A percentile compares a stretch with the other conserved stretches of the same genome.
Conservation (phyloP, 2,888 invertebrate species). For the Crepidodera aurea region DNA sequence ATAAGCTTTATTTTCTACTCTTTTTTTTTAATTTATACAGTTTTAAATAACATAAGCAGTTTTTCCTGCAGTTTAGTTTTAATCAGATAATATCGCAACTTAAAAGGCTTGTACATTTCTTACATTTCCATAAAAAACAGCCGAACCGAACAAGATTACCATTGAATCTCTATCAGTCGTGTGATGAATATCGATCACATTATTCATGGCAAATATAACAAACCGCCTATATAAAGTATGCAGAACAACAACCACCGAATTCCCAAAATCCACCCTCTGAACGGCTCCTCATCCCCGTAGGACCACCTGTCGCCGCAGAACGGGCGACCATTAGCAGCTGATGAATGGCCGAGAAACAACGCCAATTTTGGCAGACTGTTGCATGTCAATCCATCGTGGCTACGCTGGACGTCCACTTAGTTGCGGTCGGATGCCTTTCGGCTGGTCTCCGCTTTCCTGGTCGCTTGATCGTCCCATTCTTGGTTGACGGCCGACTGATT, state of each 20-base stretch:
- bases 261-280: neutral
- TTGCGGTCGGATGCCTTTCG: conserved; percentile 32
- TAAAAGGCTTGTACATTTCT: too few species aligned
- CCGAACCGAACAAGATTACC: conserved; percentile 37
- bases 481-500: conserved; percentile 20
- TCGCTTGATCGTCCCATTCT: conserved; percentile 24
- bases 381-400: conserved; percentile 48
- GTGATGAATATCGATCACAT: too few species aligned
- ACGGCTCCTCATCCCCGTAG: conserved; percentile 11
- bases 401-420: conserved; percentile 32
- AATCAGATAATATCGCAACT: too few species aligned
- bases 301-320: conserved; percentile 57
- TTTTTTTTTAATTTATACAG: too few species aligned
- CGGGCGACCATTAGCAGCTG: conserved; percentile 57
- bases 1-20: too few species aligned
- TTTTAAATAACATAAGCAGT: too few species aligned
- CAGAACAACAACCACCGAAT: neutral
- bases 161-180: too few species aligned
- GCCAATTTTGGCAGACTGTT: conserved; percentile 58
- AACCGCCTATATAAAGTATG: neutral
- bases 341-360: conserved; percentile 60
- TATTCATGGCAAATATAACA: too few species aligned
- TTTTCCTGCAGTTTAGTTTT: too few species aligned
- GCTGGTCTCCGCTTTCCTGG: conserved; percentile 8
- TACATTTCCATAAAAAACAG: too few species aligned